These are phyloP conservation scores for Psilopogon haemacephalus DNA, from an alignment of 2,113 vertebrate species.

Conservation along the genomic window DNA sequence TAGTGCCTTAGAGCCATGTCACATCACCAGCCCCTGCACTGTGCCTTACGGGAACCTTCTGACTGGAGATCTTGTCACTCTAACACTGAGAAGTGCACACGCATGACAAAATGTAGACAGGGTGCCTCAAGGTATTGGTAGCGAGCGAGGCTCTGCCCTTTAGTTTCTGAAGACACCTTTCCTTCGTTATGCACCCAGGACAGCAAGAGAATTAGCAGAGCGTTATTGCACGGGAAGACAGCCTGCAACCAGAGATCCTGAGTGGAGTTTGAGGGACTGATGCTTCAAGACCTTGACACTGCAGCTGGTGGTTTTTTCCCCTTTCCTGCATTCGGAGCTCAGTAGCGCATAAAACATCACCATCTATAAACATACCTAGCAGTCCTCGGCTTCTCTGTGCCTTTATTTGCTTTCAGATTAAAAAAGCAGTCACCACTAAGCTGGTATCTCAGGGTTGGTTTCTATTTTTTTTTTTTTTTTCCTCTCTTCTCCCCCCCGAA, in stretches of 20 bases:
- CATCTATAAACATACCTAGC: constrained; percentile 78
- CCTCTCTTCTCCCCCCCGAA: constrained; percentile 15
- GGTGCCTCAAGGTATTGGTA: constrained; percentile 85
- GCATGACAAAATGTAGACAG: constrained; percentile 91
- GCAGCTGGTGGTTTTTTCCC: constrained; percentile 72
- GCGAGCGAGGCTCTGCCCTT: constrained; percentile 85
- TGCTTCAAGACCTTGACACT: constrained; percentile 81
- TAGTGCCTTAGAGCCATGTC: constrained; percentile 84
- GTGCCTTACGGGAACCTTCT: constrained; percentile 85
- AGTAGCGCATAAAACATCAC: constrained; percentile 78
- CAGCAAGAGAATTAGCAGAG: constrained; percentile 88
- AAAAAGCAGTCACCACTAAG: constrained; percentile 73
- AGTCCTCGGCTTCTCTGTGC: constrained; percentile 44
- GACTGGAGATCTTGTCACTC: constrained; percentile 88
- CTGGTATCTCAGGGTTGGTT: constrained; percentile 74
- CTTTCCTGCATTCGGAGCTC: constrained; percentile 73
- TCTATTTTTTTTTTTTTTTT: too few species aligned
- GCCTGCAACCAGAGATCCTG: constrained; percentile 77
- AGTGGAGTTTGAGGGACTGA: constrained; percentile 78
- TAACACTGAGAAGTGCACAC: constrained; percentile 90
- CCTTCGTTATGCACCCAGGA: constrained; percentile 83
- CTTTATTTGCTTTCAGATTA: constrained; percentile 50
- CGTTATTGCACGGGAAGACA: constrained; percentile 85
- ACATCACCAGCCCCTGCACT: constrained; percentile 73
- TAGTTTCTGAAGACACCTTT: constrained; percentile 89